Evolutionary conservation across 2,888 invertebrate species (phyloP), one percentile per base, ranked within the genome.

Genomic region (Stenotaenia linearis): DNA sequence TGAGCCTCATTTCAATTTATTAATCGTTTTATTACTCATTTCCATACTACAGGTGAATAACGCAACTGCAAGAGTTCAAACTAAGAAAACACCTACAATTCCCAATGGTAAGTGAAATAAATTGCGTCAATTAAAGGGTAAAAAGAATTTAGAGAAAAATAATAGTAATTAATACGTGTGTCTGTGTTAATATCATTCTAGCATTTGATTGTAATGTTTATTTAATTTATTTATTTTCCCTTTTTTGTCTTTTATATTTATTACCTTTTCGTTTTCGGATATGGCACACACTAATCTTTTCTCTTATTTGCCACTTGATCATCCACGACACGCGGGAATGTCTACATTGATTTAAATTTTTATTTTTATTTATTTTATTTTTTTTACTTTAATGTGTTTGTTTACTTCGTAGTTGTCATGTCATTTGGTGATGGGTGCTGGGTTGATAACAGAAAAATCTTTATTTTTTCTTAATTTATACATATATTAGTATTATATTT

Each of bases 51-150:
- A 96, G 97, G 97, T 98, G 88, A 98, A 98, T 91, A 98, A 98
- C 90, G 98, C 98, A 84, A 98, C 98, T 85, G 98, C 98, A 85
- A 91, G 98, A 90, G 97, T 98, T 88, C 98, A 98, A 91, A 98
- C 98, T 86, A 97, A 97, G 92, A 98, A 98, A 90, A 93, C 95
- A 84, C 92, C 95, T 84, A 90, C 94, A 84, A 84, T 96, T 87
- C 94, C 95, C 84, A 93, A 94, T 90, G 95, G 95, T 95, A 89
- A 91, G 93, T 89, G 30, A 7, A 12, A 25, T 25, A 69, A 61
- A 61, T 23, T 25, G n/a, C 3, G 10, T 2, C 9, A 9, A 40
- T 7, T 21, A n/a, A n/a, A 1, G 40, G n/a, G n/a, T 9, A 32
- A 45, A 45, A 45, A 45, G 3, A 45, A 45, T 7, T 7, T 45